Conservation (phyloP, 2,113 vertebrate genomes). For the Hippoglossus stenolepis region DNA sequence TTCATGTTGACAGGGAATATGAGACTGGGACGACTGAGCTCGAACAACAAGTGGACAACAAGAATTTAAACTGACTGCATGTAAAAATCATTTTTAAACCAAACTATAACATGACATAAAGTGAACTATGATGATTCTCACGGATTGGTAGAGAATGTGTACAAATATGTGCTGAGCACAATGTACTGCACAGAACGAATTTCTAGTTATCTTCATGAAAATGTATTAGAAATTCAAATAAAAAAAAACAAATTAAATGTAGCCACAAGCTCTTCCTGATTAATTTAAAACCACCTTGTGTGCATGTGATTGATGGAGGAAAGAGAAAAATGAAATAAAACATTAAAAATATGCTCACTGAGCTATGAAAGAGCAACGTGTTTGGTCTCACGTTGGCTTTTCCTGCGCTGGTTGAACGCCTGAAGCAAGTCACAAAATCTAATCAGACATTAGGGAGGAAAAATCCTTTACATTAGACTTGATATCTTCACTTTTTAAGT, state of each 20-base stretch:
- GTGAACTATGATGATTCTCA: not conserved
- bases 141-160: not conserved
- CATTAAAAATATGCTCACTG: slow-evolving; percentile 25
- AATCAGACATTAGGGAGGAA: slow-evolving; percentile 52
- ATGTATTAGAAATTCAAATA: slow-evolving; percentile 16
- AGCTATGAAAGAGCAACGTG: slow-evolving; percentile 1
- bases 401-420: slow-evolving; percentile 43
- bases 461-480: slow-evolving; percentile 45
- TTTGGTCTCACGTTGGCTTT: slow-evolving; percentile 45
- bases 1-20: slow-evolving; percentile 28
- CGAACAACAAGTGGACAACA: not conserved
- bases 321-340: slow-evolving; percentile 46
- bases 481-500: slow-evolving; percentile 20
- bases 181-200: not conserved
- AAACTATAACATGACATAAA: not conserved
- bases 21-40: not conserved
- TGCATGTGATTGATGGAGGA: slow-evolving; percentile 42
- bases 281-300: slow-evolving; percentile 39
- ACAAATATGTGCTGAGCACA: not conserved
- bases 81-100: not conserved
- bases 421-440: slow-evolving; percentile 46
- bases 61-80: slow-evolving; percentile 12
- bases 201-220: slow-evolving; percentile 23
- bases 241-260: slow-evolving; percentile 18
- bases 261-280: slow-evolving; percentile 32